Conservation (phyloP, 2,797 vertebrate genomes). For the Schizothorax lantsangensis region DNA sequence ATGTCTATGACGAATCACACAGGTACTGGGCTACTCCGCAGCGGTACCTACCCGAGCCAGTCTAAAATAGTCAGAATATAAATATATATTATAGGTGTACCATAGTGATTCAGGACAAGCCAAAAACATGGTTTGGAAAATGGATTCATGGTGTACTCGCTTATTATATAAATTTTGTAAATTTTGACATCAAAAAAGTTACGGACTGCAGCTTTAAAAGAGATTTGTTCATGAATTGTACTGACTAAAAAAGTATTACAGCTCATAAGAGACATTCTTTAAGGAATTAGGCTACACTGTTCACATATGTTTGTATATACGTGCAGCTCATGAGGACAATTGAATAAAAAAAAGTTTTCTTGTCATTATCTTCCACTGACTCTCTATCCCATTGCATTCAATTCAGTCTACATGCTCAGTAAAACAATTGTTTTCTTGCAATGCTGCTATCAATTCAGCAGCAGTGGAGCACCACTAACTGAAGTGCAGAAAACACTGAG, state of each 20-base stretch:
- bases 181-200: too few relatives aligned
- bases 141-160: too few relatives aligned
- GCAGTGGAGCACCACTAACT: not conserved
- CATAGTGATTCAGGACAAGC: too few relatives aligned
- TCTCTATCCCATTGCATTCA: not conserved
- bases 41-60: too few relatives aligned
- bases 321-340: not conserved
- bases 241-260: not conserved
- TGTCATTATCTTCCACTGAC: too few relatives aligned
- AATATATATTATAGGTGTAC: too few relatives aligned
- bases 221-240: not conserved
- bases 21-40: too few relatives aligned
- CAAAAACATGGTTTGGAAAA: too few relatives aligned
- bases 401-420: not conserved
- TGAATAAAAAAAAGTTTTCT: not conserved
- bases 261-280: not conserved
- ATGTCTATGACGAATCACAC: too few relatives aligned
- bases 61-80: too few relatives aligned
- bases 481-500: constrained; percentile 1
- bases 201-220: not conserved
- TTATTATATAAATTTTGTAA: too few relatives aligned
- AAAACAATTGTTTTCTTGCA: not conserved
- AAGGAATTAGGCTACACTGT: not conserved
- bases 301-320: not conserved
- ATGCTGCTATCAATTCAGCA: not conserved